Evolutionary conservation across 1,140 invertebrate genomes (phyloP).

Genomic region (Listronotus bonariensis): DNA sequence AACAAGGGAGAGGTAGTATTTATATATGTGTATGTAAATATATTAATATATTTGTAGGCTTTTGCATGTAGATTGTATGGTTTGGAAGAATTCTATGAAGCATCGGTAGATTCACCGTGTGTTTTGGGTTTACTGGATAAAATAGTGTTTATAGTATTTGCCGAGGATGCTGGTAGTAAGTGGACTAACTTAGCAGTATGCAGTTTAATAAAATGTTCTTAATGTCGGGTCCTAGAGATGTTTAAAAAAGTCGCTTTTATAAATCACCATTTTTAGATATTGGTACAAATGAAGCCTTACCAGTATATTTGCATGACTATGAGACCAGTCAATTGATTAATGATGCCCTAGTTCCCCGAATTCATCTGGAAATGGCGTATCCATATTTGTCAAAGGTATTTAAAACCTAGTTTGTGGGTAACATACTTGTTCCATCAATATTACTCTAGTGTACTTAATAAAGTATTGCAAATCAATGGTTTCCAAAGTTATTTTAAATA

Average conservation of each 20-base stretch:
- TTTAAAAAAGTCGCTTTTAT: no score
- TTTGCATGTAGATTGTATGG: conserved; percentile 64
- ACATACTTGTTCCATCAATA: no score
- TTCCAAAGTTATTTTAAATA: no score
- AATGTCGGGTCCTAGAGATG: no score
- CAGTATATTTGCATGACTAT: conserved; percentile 49
- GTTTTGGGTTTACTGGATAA: conserved; percentile 33
- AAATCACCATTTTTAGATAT: conserved; percentile 6
- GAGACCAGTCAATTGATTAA: conserved; percentile 45
- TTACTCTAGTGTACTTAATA: no score
- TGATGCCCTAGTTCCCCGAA: conserved; percentile 40
- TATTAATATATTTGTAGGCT: conserved; percentile 55
- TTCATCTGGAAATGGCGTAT: conserved; percentile 44
- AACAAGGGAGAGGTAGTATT: no score
- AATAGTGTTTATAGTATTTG: conserved; percentile 38
- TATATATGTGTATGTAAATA: background rate
- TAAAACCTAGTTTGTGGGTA: background rate
- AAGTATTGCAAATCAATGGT: no score
- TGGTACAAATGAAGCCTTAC: conserved; percentile 23
- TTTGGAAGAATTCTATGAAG: conserved; percentile 62
- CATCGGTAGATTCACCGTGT: conserved; percentile 40
- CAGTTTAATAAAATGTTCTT: background rate
- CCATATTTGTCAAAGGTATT: conserved; percentile 49
- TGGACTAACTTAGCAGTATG: no score
- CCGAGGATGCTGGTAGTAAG: conserved; percentile 32